phyloP scores from a whole-genome alignment of 2,888 invertebrate species.

The Zonitis immaculata region DNA sequence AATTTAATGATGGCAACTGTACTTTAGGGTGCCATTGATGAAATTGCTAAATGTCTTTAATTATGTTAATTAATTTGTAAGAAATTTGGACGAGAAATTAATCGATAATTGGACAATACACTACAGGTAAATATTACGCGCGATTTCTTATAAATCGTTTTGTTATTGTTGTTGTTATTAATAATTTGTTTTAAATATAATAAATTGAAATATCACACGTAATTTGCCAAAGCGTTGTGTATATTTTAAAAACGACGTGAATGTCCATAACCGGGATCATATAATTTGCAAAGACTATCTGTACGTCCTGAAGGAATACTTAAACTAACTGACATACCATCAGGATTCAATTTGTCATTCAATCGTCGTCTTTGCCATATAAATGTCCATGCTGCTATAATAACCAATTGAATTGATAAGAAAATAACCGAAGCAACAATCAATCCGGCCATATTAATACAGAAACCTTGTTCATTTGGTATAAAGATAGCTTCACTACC shows the following conservation, averaged over 20 bases:
- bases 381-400: constrained; percentile 85
- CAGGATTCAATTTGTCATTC: constrained; percentile 54
- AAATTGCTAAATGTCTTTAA: not conserved
- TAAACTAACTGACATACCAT: constrained; percentile 57
- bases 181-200: not conserved
- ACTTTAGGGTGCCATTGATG: constrained; percentile 5
- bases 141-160: constrained; percentile 18
- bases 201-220: constrained; percentile 22
- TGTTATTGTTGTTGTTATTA: constrained; percentile 7
- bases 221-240: constrained; percentile 9
- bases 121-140: constrained; percentile 30
- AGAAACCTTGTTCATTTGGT: constrained; percentile 58
- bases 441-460: constrained; percentile 74
- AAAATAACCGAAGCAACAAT: constrained; percentile 83
- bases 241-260: constrained; percentile 50
- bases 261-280: constrained; percentile 80
- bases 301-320: constrained; percentile 66
- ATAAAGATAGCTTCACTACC: constrained; percentile 70
- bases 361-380: constrained; percentile 75
- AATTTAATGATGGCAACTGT: not conserved
- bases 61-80: constrained; percentile 3
- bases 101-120: too few relatives aligned
- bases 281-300: constrained; percentile 80
- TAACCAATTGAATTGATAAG: constrained; percentile 78
- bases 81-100: too few relatives aligned